Evolutionary conservation across 2,797 vertebrate genomes (phyloP).

Genomic region (Garrulus glandarius): DNA sequence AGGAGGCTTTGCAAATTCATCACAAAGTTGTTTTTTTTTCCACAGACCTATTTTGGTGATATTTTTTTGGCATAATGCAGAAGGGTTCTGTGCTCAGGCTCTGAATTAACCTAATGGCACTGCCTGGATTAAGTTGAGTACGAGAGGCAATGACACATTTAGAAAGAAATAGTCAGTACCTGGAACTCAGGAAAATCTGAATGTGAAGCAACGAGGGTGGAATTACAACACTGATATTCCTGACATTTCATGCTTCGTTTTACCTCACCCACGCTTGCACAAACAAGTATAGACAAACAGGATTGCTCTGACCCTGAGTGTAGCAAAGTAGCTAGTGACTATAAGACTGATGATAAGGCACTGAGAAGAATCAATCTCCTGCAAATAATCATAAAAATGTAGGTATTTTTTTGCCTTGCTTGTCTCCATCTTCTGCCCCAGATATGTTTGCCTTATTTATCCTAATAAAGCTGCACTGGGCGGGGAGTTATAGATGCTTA

Average conservation of each 20-base stretch:
- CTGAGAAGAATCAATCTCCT: background rate
- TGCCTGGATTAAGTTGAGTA: background rate
- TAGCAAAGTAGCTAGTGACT: background rate
- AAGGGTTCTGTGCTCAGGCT: background rate
- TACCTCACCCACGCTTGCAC: background rate
- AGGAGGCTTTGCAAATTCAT: conserved; percentile 56
- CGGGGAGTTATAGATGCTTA: background rate
- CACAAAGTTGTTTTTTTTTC: conserved; percentile 13
- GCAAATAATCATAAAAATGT: background rate
- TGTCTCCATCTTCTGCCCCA: background rate
- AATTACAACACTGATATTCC: background rate
- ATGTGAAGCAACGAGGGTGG: background rate
- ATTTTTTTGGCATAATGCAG: background rate
- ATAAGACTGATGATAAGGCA: background rate
- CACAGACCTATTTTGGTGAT: background rate
- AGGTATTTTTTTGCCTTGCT: background rate
- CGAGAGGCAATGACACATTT: background rate
- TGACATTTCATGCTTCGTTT: background rate
- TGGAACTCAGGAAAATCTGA: background rate
- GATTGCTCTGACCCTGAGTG: background rate
- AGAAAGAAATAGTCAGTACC: background rate
- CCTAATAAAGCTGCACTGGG: background rate
- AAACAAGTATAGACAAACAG: background rate
- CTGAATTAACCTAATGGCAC: background rate
- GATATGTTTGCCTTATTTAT: background rate